These are phyloP conservation scores for Drosophila trapezifrons DNA, from an alignment of 1,140 invertebrate genomes.

Conservation along the genomic window DNA sequence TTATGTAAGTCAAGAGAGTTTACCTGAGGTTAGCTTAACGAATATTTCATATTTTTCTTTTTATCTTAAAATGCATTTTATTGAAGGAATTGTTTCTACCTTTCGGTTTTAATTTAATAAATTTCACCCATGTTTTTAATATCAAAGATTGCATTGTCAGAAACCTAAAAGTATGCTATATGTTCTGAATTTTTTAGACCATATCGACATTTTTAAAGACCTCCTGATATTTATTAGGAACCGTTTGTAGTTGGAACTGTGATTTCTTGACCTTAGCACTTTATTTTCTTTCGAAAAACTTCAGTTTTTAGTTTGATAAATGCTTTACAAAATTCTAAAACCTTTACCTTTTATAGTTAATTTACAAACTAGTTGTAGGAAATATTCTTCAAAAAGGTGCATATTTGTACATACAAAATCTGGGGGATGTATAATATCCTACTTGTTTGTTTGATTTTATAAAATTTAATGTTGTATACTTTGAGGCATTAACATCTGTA, in stretches of 20 bases:
- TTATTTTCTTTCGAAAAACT: too few relatives aligned
- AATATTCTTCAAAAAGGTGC: neutral
- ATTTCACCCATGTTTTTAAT: neutral
- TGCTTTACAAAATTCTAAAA: neutral
- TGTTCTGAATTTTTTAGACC: too few relatives aligned
- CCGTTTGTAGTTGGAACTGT: too few relatives aligned
- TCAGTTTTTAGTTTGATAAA: neutral
- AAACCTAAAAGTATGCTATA: neutral
- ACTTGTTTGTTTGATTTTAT: too few relatives aligned
- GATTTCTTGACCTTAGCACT: too few relatives aligned
- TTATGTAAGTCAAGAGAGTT: too few relatives aligned
- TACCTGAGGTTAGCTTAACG: too few relatives aligned
- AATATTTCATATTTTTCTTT: too few relatives aligned
- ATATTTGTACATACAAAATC: neutral
- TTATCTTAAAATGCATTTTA: too few relatives aligned
- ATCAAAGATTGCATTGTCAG: neutral
- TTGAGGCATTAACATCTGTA: neutral
- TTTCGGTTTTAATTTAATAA: neutral
- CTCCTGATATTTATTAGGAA: neutral
- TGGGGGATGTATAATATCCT: neutral
- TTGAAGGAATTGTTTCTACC: neutral
- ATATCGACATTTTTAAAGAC: neutral
- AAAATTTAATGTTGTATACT: conserved; percentile 15
- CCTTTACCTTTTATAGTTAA: too few relatives aligned
- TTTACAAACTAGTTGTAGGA: neutral